These are phyloP conservation scores for Eurypyga helias DNA, from an alignment of 2,113 vertebrate genomes.

Conservation along the genomic window DNA sequence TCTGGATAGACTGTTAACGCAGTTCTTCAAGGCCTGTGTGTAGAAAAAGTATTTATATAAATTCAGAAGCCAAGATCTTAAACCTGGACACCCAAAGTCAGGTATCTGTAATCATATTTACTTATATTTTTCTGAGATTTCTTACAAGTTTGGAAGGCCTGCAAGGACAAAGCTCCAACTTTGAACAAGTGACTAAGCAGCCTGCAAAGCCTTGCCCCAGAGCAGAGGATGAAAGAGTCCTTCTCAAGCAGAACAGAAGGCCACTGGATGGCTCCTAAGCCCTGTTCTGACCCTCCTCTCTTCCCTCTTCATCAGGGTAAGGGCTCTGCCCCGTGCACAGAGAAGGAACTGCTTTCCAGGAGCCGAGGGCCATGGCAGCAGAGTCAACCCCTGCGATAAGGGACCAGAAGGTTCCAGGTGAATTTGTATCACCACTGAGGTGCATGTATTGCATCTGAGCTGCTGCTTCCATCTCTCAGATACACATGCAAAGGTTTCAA, in stretches of 20 bases:
- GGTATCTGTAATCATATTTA: not conserved
- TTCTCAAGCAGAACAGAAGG: not conserved
- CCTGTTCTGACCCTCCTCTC: not conserved
- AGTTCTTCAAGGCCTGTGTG: not conserved
- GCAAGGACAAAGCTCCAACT: not conserved
- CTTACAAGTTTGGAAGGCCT: not conserved
- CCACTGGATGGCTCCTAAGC: not conserved
- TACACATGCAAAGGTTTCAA: not conserved
- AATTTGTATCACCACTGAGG: not conserved
- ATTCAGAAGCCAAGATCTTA: not conserved
- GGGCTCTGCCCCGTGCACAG: not conserved
- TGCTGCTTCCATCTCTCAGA: not conserved
- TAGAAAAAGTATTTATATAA: not conserved
- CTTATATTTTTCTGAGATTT: not conserved
- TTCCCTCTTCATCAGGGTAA: not conserved
- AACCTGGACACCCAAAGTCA: not conserved
- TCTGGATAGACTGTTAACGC: not conserved
- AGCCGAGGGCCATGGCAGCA: not conserved
- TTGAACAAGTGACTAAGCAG: not conserved
- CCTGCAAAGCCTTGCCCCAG: not conserved
- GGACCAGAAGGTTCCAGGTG: not conserved
- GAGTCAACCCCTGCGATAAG: rapidly evolving
- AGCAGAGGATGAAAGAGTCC: not conserved
- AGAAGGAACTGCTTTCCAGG: not conserved
- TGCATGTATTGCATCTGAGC: rapidly evolving